Evolutionary conservation across 2,113 vertebrate genomes (phyloP).

Genomic region (Chloroceryle aenea): DNA sequence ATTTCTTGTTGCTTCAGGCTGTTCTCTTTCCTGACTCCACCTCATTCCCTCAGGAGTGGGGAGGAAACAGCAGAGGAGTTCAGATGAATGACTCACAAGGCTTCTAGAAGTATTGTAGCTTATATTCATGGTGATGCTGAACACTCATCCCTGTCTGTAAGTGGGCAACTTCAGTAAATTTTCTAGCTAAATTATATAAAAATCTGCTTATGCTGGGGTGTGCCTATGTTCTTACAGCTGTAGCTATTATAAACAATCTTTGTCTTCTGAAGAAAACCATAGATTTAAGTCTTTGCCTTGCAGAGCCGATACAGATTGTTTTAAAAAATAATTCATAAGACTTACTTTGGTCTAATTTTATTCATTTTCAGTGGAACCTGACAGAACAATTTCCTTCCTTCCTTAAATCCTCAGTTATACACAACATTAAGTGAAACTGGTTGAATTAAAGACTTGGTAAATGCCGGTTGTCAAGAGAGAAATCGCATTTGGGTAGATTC

Average conservation of each 20-base stretch:
- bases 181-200: background rate
- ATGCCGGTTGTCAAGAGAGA: background rate
- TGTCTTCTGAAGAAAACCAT: background rate
- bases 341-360: background rate
- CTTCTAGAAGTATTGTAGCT: conserved; percentile 19
- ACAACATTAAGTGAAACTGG: background rate
- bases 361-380: background rate
- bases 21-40: conserved; percentile 25
- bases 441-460: background rate
- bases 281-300: background rate
- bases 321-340: background rate
- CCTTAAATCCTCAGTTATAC: background rate
- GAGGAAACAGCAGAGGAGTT: conserved; percentile 44
- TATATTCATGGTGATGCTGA: background rate
- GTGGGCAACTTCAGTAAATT: background rate
- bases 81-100: conserved; percentile 32
- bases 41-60: conserved; percentile 47
- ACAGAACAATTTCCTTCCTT: background rate
- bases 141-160: background rate
- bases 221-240: background rate
- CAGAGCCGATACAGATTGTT: background rate
- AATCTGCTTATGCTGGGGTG: background rate
- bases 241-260: background rate
- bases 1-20: background rate
- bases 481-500: background rate